A percentile compares a stretch with the other conserved stretches of the same genome.
Evolutionary conservation across 2,888 invertebrate species (phyloP).

Genomic region (Euplagia quadripunctaria): DNA sequence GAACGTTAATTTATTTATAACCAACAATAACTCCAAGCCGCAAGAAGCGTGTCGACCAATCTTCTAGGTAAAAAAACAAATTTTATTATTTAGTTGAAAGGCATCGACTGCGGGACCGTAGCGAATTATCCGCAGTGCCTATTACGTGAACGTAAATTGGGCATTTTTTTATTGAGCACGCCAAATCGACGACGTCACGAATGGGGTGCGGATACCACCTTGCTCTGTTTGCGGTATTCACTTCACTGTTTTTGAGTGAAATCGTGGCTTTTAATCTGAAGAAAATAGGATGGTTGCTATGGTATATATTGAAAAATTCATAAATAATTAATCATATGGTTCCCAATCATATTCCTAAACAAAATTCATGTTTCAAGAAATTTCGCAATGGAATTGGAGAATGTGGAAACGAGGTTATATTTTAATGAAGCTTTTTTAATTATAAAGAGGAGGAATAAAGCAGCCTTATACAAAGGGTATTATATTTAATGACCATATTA

Average conservation of each 20-base stretch:
- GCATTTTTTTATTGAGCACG: conserved; percentile 73
- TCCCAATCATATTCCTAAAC: no score
- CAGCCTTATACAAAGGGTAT: not conserved
- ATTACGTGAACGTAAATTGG: conserved; percentile 76
- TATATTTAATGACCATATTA: not conserved
- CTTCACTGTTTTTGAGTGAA: not conserved
- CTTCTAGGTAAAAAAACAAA: conserved; percentile 27
- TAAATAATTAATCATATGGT: no score
- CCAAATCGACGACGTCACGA: conserved; percentile 76
- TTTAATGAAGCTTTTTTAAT: not conserved
- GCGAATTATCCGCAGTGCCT: conserved; percentile 76
- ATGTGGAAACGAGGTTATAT: no score
- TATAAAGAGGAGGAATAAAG: not conserved
- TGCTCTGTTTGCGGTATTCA: conserved; percentile 10
- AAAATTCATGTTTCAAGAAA: no score
- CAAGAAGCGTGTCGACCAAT: conserved; percentile 18
- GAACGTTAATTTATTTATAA: conserved; percentile 11
- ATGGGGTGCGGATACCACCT: conserved; percentile 52
- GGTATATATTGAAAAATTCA: no score
- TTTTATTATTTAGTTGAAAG: conserved; percentile 48
- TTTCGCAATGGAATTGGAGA: no score
- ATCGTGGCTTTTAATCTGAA: not conserved
- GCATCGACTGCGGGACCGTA: conserved; percentile 53
- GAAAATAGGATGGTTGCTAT: not conserved
- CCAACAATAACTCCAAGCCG: not conserved